Base-by-base conservation (phyloP, 1,140 invertebrate species). In the Drosophila triauraria region DNA sequence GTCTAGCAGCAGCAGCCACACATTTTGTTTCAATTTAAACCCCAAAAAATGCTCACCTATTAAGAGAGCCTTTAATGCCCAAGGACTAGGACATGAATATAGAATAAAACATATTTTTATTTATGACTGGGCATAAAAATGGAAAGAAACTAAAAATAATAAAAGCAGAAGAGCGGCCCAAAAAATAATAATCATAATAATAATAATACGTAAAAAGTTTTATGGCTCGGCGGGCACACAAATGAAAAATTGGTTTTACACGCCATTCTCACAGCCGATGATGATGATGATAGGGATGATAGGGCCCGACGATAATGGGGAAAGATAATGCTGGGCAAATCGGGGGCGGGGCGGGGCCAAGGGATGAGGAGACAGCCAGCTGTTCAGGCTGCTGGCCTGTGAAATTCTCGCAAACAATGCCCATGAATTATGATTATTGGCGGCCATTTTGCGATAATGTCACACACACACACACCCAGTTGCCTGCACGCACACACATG, bases 181-280 rank as follows among this genome's bases (percentile, higher is more conserved):
- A 30, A 38, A 27, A 25, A 70, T 20, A 71, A 72, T 71, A 71
- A 56, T 40, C 35, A 71, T 70, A 40, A 59, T 72, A 44, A 70
- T 70, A 85, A 87, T 82, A 85, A 82, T 79, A 85, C 79, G 79
- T 81, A 79, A 87, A 85, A 85, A 85, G 70, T 74, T 85, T 79
- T 85, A 85, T 85, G 82, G 83, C 75, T 82, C 75, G 82, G n/a
- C 79, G 82, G 79, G 83, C 69, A 61, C 64, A 82, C 53, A 79
- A 71, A 85, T 85, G 82, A 85, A 85, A 85, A 85, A 87, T 85
- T 85, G 83, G 83, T 87, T 87, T 87, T 82, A 85, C 82, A 87
- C 82, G 78, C 82, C 60, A 80, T 77, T 75, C 47, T 46, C 51
- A 48, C 40, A 42, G 53, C 38, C 48, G 30, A 75, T 64, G 50